Evolutionary conservation across 2,113 vertebrate genomes (phyloP).

Genomic region (Mionectes macconnelli): DNA sequence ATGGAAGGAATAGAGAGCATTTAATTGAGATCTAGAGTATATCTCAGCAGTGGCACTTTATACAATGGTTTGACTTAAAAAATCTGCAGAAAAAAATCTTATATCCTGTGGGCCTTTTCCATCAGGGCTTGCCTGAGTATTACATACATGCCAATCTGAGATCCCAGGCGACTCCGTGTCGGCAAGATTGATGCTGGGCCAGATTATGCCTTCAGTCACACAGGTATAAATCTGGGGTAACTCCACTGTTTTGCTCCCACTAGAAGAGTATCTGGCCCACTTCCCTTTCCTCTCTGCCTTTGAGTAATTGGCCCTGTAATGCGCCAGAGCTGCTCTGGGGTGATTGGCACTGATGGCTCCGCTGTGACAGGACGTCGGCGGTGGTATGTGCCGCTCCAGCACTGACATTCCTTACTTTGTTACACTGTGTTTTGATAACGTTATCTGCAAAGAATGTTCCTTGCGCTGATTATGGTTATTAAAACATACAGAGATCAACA

Average conservation of each 20-base stretch:
- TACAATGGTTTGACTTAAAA: not conserved
- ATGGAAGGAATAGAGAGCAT: not conserved
- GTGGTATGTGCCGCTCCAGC: not conserved
- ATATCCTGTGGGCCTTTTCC: not conserved
- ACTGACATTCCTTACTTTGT: not conserved
- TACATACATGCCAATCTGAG: not conserved
- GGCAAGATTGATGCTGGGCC: not conserved
- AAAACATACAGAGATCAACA: constrained; percentile 48
- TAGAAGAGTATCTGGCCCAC: not conserved
- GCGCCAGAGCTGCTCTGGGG: not conserved
- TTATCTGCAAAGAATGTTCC: constrained; percentile 56
- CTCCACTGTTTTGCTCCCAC: not conserved
- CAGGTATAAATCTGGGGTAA: constrained; percentile 23
- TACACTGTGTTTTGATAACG: constrained; percentile 48
- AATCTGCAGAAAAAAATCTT: not conserved
- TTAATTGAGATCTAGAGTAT: not conserved
- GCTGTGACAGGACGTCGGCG: constrained; percentile 1
- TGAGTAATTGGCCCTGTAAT: constrained; percentile 13
- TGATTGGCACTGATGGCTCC: not conserved
- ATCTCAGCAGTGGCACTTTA: not conserved
- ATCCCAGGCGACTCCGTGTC: not conserved
- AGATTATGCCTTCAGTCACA: not conserved
- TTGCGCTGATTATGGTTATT: constrained; percentile 43
- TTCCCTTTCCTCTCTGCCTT: not conserved
- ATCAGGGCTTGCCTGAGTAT: not conserved